phyloP scores from a whole-genome alignment of 2,797 vertebrate species.

The Macropus fuliginosus region DNA sequence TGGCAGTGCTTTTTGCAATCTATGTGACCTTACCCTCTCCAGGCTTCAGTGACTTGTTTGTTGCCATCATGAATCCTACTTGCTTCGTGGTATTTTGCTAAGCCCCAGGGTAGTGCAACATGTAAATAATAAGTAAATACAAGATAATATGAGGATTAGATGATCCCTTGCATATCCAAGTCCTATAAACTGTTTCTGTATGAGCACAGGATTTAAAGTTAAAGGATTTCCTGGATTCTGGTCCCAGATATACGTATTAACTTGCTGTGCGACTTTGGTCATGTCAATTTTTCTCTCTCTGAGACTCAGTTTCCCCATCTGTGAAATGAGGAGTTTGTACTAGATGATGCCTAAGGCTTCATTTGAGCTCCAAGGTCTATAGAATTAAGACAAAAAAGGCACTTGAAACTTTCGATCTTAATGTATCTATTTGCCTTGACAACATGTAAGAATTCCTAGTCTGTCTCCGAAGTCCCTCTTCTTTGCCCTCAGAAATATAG shows the following conservation, averaged over 20 bases:
- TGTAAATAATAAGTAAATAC: neutral
- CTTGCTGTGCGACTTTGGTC: neutral
- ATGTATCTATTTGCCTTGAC: conserved; percentile 49
- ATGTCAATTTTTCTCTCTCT: neutral
- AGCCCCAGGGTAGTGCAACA: neutral
- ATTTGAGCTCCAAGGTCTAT: neutral
- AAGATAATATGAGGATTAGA: neutral
- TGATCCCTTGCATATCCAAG: neutral
- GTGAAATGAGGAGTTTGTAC: neutral
- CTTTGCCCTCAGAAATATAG: neutral
- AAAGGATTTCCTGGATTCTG: neutral
- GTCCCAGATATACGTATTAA: no score
- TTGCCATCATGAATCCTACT: neutral
- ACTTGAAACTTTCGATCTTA: neutral
- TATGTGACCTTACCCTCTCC: neutral
- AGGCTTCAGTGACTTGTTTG: neutral
- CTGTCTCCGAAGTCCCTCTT: neutral
- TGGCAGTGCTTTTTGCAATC: neutral
- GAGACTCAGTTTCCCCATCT: neutral
- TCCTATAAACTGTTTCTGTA: neutral
- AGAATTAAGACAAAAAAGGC: neutral
- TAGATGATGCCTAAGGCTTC: neutral
- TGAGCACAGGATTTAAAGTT: neutral
- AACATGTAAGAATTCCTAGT: neutral
- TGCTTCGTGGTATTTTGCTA: neutral